Evolutionary conservation across 2,888 invertebrate species (phyloP).

Genomic region (Bruchidius siliquastri): DNA sequence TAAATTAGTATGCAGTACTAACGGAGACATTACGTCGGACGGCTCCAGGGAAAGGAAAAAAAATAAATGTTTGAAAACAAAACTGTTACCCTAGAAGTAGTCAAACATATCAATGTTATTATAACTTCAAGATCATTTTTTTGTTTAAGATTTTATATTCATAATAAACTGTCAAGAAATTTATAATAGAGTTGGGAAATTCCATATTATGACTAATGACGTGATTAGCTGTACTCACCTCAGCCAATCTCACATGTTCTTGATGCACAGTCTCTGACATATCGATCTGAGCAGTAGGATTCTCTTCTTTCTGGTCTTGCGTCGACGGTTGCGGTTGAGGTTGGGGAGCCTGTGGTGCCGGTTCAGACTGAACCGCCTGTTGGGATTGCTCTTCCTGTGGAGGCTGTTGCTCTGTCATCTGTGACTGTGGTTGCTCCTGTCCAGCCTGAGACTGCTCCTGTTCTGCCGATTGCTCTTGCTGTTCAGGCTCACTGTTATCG

Average conservation of each 20-base stretch:
- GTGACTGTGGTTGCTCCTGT: neutral
- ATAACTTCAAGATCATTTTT: too few relatives aligned
- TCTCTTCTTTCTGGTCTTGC: neutral
- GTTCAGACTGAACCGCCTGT: constrained; percentile 3
- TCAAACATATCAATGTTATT: too few relatives aligned
- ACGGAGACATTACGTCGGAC: too few relatives aligned
- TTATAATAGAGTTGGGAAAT: too few relatives aligned
- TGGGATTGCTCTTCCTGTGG: constrained; percentile 7
- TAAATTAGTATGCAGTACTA: too few relatives aligned
- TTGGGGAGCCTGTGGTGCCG: constrained; percentile 10
- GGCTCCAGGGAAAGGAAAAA: too few relatives aligned
- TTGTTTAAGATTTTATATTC: too few relatives aligned
- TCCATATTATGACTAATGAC: too few relatives aligned
- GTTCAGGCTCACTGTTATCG: constrained; percentile 15
- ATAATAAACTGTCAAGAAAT: too few relatives aligned
- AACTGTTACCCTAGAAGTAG: too few relatives aligned
- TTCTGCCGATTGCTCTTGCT: constrained; percentile 6
- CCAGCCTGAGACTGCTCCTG: neutral
- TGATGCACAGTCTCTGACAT: neutral
- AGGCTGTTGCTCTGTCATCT: neutral
- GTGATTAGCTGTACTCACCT: neutral
- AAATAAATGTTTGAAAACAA: too few relatives aligned
- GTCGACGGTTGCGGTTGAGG: constrained; percentile 7
- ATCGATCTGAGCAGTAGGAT: neutral
- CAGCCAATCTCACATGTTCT: neutral